Conservation (phyloP, 2,113 vertebrate genomes). For the Amphiprion percula region DNA sequence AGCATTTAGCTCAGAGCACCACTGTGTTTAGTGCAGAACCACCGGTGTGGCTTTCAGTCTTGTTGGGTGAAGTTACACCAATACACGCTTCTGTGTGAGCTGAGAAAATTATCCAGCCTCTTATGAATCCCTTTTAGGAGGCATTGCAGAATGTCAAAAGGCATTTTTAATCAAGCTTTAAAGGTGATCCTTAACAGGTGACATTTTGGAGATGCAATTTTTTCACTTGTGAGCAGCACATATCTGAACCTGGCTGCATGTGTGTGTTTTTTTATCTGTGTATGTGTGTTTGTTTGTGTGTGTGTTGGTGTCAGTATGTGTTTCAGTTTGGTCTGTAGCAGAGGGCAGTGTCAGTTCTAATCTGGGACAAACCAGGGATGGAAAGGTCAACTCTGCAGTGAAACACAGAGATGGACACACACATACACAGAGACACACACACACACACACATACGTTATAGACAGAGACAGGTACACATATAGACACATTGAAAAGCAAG, state of each 20-base stretch:
- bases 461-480: slow-evolving; percentile 60
- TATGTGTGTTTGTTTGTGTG: slow-evolving; percentile 28
- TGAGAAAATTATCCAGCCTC: slow-evolving; percentile 17
- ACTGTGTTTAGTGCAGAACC: background rate
- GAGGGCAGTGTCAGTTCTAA: slow-evolving; percentile 83
- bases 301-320: slow-evolving; percentile 63
- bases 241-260: slow-evolving; percentile 3
- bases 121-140: background rate
- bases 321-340: slow-evolving; percentile 78
- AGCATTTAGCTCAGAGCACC: background rate
- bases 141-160: slow-evolving; percentile 26
- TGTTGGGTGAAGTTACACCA: slow-evolving; percentile 9
- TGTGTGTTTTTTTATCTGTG: slow-evolving; percentile 17
- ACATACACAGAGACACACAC: slow-evolving; percentile 24
- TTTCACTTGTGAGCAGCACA: slow-evolving; percentile 2
- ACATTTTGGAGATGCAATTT: slow-evolving; percentile 27
- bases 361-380: slow-evolving; percentile 78
- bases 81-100: background rate
- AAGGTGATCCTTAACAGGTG: slow-evolving; percentile 27
- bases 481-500: slow-evolving; percentile 67
- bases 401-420: slow-evolving; percentile 64
- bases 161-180: slow-evolving; percentile 33
- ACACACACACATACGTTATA: slow-evolving; percentile 21
- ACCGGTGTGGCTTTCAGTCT: background rate
- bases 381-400: slow-evolving; percentile 80